Evolutionary conservation across 2,888 invertebrate genomes (phyloP), one percentile per base, ranked within the genome.

Genomic region (Selenia dentaria): DNA sequence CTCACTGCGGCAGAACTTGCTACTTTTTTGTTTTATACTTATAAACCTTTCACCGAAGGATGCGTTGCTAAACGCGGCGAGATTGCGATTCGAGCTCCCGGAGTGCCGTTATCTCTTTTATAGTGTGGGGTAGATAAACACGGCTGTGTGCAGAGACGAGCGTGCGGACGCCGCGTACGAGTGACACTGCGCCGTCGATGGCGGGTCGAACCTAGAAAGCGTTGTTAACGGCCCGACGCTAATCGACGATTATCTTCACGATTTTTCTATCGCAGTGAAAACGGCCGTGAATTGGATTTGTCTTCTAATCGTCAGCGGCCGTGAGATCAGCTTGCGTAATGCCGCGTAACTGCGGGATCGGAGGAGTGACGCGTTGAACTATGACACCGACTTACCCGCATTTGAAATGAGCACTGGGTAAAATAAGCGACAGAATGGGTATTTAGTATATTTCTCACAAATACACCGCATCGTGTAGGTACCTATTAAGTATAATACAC

Each of bases 1-100:
- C 54, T 55, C 63, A 75, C 73, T 78, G 79, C 66, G 66, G 62
- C 60, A 57, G 59, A 66, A 57, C 48, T 48, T 45, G 50, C 38
- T 45, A 65, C 79, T 83, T 83, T 79, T 85, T 83, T 81, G 69
- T 79, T 84, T 74, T 83, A 84, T 83, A 82, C 65, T 73, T 40
- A 11, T 63, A 59, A 58, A 72, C 84, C 83, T 83, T 84, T 84
- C 83, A 81, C 86, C 51, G 69, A 70, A 74, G 68, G 71, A 74
- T 67, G 65, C 64, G 72, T 78, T 74, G 79, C 72, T 70, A 67
- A 71, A 69, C 64, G 59, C 59, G 57, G 64, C 57, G 60, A 57
- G 57, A 57, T 51, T 53, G 60, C 49, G 41, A 54, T 50, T 50
- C 36, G 37, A 31, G 28, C 41, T 39, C 29, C 37, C 33, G 26